Percentiles rank a stretch among this genome's conserved stretches.
Conservation (phyloP, 2,888 invertebrate genomes). For the Cyclophora punctaria region DNA sequence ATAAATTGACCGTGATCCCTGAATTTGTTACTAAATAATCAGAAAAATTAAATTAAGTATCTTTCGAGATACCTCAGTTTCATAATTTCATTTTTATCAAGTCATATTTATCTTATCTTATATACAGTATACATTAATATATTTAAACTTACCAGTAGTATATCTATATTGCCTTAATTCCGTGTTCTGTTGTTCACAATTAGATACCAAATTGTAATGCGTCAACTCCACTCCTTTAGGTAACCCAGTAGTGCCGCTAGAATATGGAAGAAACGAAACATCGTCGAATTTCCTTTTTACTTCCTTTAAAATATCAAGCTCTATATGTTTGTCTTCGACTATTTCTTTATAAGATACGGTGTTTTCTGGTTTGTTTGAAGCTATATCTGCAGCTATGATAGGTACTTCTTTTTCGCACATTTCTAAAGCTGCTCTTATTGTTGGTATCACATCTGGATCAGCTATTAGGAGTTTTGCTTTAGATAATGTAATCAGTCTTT, state of each 20-base stretch:
- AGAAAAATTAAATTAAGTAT: background rate
- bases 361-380: constrained; percentile 49
- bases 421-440: constrained; percentile 60
- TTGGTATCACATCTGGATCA: constrained; percentile 65
- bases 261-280: constrained; percentile 82
- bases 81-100: no score
- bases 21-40: background rate
- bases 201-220: constrained; percentile 72
- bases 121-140: no score
- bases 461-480: constrained; percentile 77
- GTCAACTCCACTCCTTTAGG: constrained; percentile 84
- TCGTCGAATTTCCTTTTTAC: constrained; percentile 66
- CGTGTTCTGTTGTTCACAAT: constrained; percentile 51
- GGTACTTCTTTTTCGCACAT: constrained; percentile 58
- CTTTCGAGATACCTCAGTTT: no score
- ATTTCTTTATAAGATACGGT: constrained; percentile 78
- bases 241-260: constrained; percentile 89
- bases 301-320: constrained; percentile 60
- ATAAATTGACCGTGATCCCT: background rate
- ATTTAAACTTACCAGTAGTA: constrained; percentile 38
- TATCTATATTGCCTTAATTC: constrained; percentile 32
- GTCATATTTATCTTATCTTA: no score
- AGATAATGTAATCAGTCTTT: constrained; percentile 75
- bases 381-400: constrained; percentile 56
- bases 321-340: constrained; percentile 56